Evolutionary conservation across 2,113 vertebrate genomes (phyloP), one percentile per base, ranked within the genome.

Genomic region (Aegypius monachus): DNA sequence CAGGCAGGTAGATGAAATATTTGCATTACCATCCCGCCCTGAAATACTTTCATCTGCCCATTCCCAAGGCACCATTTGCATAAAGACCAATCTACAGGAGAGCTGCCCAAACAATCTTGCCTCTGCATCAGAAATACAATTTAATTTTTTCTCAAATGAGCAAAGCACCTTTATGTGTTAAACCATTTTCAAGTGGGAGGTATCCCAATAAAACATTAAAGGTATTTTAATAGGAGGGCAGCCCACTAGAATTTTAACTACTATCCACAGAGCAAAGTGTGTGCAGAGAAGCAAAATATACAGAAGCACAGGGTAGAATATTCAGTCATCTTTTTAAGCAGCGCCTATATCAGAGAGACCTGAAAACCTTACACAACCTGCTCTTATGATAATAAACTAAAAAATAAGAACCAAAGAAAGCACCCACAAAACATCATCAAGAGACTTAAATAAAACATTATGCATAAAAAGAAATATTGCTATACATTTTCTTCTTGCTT

Each of bases 41-140:
- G 84, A 81, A 95, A 94, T 63, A 34, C 38, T 78, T 91, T 93
- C 73, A 95, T 96, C 94, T 91, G 52, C 78, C 67, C 0, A 2
- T 97, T 96, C 95, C 90, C 94, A 96, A 74, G 82, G 95, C 75
- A 68, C 47, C 21, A 94, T 96, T 97, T 96, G 77, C 95, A 97
- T 96, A 94, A 86, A 79, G 67, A 96, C 72, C 48, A 90, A 88
- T 32, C 73, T 70, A 32, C 34, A 86, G 80, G 73, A 90, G 67
- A 93, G 62, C 63, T 80, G 73, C 86, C 78, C 72, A 91, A 95
- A 92, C 42, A 75, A 50, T 75, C 86, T 82, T 55, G 19, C 78
- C 43, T 93, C 71, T 87, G 78, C 94, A 82, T 93, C 84, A 88
- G 78, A 90, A 94, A 65, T 66, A 55, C 0, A 10, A 53, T 27